Evolutionary conservation across 2,888 invertebrate species (phyloP).

Genomic region (Agonopterix arenella): DNA sequence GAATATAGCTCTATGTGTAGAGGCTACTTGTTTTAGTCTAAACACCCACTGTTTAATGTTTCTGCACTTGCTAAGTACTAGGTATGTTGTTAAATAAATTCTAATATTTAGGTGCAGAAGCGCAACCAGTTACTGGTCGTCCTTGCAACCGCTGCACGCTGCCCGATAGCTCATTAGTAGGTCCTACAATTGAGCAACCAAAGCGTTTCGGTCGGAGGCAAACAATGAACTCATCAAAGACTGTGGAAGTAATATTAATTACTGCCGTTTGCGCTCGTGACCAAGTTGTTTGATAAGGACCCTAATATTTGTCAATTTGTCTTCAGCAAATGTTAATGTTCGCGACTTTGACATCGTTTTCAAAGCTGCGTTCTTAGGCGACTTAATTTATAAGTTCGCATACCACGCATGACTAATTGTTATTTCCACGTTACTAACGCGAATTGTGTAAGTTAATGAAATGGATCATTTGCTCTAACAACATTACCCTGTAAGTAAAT

Average conservation of each 20-base stretch:
- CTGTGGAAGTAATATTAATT: constrained; percentile 57
- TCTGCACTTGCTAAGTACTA: background rate
- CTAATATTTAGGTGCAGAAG: constrained; percentile 22
- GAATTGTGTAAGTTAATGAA: background rate
- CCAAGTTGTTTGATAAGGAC: constrained; percentile 21
- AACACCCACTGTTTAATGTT: background rate
- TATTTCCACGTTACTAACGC: background rate
- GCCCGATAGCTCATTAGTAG: background rate
- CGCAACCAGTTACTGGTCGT: constrained; percentile 33
- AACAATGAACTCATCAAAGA: constrained; percentile 67
- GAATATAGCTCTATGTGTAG: too few relatives aligned
- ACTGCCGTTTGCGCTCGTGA: constrained; percentile 27
- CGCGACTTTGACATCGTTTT: background rate
- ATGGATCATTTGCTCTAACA: constrained; percentile 1
- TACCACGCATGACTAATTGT: too few relatives aligned
- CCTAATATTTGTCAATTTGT: constrained; percentile 4
- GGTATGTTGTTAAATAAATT: constrained; percentile 16
- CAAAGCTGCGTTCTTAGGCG: too few relatives aligned
- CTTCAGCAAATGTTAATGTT: background rate
- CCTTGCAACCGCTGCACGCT: constrained; percentile 43
- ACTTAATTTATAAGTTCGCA: too few relatives aligned
- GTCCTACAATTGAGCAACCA: constrained; percentile 50
- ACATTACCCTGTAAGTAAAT: constrained; percentile 1
- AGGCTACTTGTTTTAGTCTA: background rate
- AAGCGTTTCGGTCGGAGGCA: constrained; percentile 55